Percentiles rank a stretch among this genome's conserved stretches.
Conservation (phyloP, 2,797 vertebrate genomes). For the Esox lucius region DNA sequence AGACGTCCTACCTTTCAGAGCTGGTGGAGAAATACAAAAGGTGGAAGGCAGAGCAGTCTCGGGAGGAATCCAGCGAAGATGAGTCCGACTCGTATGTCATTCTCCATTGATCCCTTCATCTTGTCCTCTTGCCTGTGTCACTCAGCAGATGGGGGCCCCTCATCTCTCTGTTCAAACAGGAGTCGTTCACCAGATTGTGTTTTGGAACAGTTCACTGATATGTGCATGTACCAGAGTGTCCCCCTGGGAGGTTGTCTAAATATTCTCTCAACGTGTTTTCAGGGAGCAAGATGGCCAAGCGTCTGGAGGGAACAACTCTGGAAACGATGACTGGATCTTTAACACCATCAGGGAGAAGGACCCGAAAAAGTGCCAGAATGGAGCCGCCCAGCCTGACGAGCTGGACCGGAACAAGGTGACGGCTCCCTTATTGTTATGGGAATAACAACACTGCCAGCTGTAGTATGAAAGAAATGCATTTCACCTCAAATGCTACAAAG, state of each 20-base stretch:
- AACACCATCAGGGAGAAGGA: slow-evolving; percentile 86
- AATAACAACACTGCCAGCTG: background rate
- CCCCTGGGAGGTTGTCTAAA: background rate
- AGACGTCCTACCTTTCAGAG: slow-evolving; percentile 85
- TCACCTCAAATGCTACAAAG: background rate
- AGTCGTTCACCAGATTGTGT: background rate
- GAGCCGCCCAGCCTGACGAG: slow-evolving; percentile 73
- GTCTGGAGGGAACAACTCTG: slow-evolving; percentile 80
- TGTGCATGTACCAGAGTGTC: background rate
- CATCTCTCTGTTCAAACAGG: background rate
- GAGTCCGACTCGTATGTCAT: slow-evolving; percentile 75
- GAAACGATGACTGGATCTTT: slow-evolving; percentile 84
- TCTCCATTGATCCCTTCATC: background rate
- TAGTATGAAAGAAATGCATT: slow-evolving; percentile 3
- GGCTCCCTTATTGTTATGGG: background rate
- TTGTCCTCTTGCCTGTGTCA: background rate
- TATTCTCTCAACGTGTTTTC: slow-evolving; percentile 32
- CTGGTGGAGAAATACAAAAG: slow-evolving; percentile 87
- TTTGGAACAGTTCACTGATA: background rate
- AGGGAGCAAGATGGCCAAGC: slow-evolving; percentile 86
- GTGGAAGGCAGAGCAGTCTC: slow-evolving; percentile 84
- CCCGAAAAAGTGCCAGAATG: slow-evolving; percentile 80
- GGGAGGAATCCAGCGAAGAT: slow-evolving; percentile 82
- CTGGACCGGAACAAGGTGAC: slow-evolving; percentile 58
- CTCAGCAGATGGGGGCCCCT: background rate